Conservation (phyloP, 2,113 vertebrate genomes). For the Craseonycteris thonglongyai region DNA sequence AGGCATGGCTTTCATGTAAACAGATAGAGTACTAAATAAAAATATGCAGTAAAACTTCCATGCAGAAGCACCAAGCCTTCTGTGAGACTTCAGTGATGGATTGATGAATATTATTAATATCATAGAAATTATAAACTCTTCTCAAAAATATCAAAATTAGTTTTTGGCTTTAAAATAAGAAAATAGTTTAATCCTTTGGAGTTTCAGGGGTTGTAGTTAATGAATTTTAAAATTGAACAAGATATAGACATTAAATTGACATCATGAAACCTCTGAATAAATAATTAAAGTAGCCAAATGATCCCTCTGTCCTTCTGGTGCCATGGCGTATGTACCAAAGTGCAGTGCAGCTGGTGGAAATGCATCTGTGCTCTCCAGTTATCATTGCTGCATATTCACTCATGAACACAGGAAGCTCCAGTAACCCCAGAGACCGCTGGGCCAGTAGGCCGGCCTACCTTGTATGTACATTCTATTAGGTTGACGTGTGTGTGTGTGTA, state of each 20-base stretch:
- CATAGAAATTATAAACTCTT: constrained; percentile 28
- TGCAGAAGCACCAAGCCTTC: neutral
- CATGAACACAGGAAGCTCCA: neutral
- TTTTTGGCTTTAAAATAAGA: neutral
- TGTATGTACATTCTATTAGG: neutral
- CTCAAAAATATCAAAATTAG: neutral
- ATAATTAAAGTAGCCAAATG: constrained; percentile 28
- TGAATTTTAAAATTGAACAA: neutral
- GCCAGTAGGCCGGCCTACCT: neutral
- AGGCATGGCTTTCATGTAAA: constrained; percentile 68
- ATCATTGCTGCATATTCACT: neutral
- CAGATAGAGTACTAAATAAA: constrained; percentile 69
- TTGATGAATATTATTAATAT: neutral
- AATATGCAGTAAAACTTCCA: constrained; percentile 26
- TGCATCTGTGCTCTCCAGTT: neutral
- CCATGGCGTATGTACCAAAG: neutral
- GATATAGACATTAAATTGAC: constrained; percentile 4
- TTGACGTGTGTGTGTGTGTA: neutral
- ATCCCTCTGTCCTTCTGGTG: neutral
- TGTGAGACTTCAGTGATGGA: neutral
- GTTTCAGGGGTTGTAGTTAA: neutral
- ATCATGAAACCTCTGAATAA: constrained; percentile 45
- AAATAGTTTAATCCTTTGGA: neutral
- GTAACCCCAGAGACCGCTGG: neutral
- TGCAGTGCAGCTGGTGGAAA: neutral